Base-by-base conservation (phyloP, 2,888 invertebrate genomes). In the Dolichopus griseipennis region DNA sequence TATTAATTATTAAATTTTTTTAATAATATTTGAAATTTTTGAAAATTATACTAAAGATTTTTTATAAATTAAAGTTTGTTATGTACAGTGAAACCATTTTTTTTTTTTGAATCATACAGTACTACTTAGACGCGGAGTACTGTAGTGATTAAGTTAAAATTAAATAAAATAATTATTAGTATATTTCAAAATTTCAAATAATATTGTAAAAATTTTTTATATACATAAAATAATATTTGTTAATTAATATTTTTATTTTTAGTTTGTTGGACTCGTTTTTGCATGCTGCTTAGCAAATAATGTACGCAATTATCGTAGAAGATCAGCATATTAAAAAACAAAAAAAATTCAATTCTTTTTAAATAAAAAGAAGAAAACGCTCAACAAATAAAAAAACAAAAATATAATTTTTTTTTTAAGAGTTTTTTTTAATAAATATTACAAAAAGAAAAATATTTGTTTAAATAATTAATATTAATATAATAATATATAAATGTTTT, bases 251-350 rank as follows among this genome's bases (percentile, higher is more conserved):
- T 67, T 69, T 66, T 37, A 1, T 1, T 74, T 74, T 20, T 73
- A 90, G 90, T 84, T 91, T 73, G 83, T 90, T 74, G 91, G 90
- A 70, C 90, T 93, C 70, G 83, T 93, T 75, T 92, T 95, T 81
- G 90, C 94, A 68, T 89, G 95, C 79, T 94, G 93, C 78, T 84
- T 95, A 79, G 92, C 92, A 73, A 90, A 91, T 79, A 90, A 91
- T 77, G 92, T 95, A 81, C 88, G 89, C 82, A 93, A 93, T 82
- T 90, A 90, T 78, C 87, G 88, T 78, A 87, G 90, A 83, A 87
- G 90, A 82, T 85, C 85, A 76, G 84, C 82, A 78, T 87, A 86
- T 82, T 86, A 84, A 84, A 81, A 69, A 69, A 64, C 20, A 18
- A 22, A 22, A 27, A 15, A 21, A 8, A 22, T 43, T 15, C n/a